phyloP scores from a whole-genome alignment of 2,797 vertebrate species.

The Sciaenops ocellatus region DNA sequence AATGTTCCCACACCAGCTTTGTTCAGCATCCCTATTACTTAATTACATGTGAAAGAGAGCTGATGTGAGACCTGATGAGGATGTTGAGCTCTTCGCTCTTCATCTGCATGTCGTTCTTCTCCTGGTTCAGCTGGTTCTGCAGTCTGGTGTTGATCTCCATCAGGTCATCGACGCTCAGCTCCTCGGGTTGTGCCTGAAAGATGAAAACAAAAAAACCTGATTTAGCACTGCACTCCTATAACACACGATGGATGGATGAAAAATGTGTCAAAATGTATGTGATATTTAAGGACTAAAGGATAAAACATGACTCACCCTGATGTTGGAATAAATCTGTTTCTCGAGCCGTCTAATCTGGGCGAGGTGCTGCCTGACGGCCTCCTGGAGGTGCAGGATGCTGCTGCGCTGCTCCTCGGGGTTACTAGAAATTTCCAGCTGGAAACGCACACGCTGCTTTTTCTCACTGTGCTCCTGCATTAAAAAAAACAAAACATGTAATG shows the following conservation, averaged over 20 bases:
- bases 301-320: conserved; percentile 85
- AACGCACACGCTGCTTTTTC: conserved; percentile 98
- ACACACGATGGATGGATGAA: background rate
- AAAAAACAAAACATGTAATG: background rate
- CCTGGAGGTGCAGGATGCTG: conserved; percentile 97
- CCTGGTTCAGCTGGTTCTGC: conserved; percentile 96
- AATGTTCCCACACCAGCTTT: no score
- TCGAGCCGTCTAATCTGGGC: conserved; percentile 94
- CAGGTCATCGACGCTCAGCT: conserved; percentile 89
- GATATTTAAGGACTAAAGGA: background rate
- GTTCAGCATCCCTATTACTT: no score
- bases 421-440: conserved; percentile 98
- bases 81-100: conserved; percentile 99
- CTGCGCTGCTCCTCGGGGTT: conserved; percentile 99
- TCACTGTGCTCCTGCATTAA: conserved; percentile 94
- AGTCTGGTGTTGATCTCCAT: conserved; percentile 91
- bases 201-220: background rate
- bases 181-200: conserved; percentile 90
- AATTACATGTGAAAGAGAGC: background rate
- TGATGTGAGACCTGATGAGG: conserved; percentile 91
- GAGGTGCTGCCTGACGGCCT: conserved; percentile 96
- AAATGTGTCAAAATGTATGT: no score
- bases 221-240: background rate
- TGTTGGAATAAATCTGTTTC: conserved; percentile 98
- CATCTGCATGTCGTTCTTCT: conserved; percentile 95